Percentiles rank a stretch among this genome's conserved stretches.
Evolutionary conservation across 2,113 vertebrate genomes (phyloP).

Genomic region (Dipodomys ordii): DNA sequence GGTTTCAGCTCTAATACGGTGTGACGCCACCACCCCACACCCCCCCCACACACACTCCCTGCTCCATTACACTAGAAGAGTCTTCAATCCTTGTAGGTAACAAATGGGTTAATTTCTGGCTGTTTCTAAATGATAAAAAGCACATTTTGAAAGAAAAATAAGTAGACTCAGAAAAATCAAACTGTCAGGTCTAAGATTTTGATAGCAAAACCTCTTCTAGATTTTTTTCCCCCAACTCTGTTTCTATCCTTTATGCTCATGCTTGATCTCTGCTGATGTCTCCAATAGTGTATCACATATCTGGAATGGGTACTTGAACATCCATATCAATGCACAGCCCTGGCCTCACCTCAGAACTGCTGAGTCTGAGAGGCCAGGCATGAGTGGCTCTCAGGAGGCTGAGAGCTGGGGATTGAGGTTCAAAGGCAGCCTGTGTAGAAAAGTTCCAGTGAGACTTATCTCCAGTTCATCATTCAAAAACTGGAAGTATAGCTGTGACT

Average conservation of each 20-base stretch:
- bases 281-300: neutral
- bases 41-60: no score
- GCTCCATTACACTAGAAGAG: no score
- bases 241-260: neutral
- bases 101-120: neutral
- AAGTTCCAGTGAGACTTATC: no score
- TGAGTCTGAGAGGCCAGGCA: neutral
- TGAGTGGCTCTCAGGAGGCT: no score
- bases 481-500: no score
- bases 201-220: neutral
- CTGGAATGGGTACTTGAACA: neutral
- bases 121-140: conserved; percentile 13
- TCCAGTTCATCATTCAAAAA: no score
- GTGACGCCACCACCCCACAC: no score
- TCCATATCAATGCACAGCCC: no score
- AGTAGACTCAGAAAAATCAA: neutral
- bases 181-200: neutral
- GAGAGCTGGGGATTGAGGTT: no score
- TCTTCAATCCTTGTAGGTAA: neutral
- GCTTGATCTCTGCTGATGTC: neutral
- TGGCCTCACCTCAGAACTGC: neutral
- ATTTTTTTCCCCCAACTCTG: neutral
- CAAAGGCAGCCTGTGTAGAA: no score
- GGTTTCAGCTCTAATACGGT: no score
- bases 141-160: neutral